A percentile compares a stretch with the other conserved stretches of the same genome.
Conservation (phyloP, 2,888 invertebrate genomes). For the Micropterix aruncella region DNA sequence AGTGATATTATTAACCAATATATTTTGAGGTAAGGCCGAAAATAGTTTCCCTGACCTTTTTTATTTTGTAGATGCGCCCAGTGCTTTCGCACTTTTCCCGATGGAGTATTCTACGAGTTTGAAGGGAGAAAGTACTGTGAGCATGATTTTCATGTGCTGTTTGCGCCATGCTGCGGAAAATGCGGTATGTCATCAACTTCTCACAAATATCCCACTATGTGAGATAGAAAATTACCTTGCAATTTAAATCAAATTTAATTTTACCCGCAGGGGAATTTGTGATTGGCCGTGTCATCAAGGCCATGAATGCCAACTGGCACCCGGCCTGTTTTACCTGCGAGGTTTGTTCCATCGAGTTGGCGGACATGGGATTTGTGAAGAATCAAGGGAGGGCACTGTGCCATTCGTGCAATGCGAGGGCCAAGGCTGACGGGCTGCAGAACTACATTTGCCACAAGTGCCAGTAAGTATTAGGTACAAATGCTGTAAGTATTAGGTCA, state of each 20-base stretch:
- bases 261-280: constrained; percentile 96
- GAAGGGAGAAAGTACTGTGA: constrained; percentile 99
- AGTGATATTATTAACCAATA: background rate
- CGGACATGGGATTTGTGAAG: constrained; percentile 95
- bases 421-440: constrained; percentile 88
- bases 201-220: background rate
- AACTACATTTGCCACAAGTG: constrained; percentile 98
- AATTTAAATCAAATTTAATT: too few relatives aligned
- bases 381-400: constrained; percentile 80
- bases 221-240: too few relatives aligned
- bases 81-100: constrained; percentile 95
- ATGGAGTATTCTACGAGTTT: constrained; percentile 97
- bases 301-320: constrained; percentile 99
- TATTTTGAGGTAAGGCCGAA: too few relatives aligned
- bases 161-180: constrained; percentile 85
- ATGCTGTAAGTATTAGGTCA: background rate
- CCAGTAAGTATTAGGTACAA: constrained; percentile 56
- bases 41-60: too few relatives aligned
- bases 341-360: constrained; percentile 79
- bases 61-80: constrained; percentile 73
- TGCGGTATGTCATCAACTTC: constrained; percentile 37
- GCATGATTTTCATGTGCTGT: constrained; percentile 95
- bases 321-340: constrained; percentile 96
- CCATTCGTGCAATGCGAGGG: constrained; percentile 91
- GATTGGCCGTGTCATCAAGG: constrained; percentile 97